phyloP scores from a whole-genome alignment of 30 jellyfish, hydroid and myxozoan species.

The Pseudorhiza aurosa region DNA sequence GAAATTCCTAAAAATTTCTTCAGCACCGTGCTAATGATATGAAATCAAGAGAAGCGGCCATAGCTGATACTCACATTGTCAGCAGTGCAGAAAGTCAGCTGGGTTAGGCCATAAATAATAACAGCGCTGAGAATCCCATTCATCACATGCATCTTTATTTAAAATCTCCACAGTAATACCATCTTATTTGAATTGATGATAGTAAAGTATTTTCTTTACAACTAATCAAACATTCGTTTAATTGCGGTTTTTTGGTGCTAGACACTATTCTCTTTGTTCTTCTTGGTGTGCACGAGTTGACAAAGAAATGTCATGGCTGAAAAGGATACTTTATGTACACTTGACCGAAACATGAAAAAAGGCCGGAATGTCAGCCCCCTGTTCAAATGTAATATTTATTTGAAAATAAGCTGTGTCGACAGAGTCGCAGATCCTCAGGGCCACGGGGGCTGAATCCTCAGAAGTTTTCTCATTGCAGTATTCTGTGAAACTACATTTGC shows the following conservation, averaged over 20 bases:
- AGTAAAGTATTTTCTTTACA: neutral
- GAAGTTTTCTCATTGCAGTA: too few relatives aligned
- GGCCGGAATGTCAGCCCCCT: too few relatives aligned
- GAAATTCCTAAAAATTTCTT: too few relatives aligned
- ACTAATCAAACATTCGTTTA: neutral
- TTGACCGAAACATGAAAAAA: too few relatives aligned
- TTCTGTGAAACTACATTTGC: too few relatives aligned
- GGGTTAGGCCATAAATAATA: neutral
- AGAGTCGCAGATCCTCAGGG: too few relatives aligned
- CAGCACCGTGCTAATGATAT: too few relatives aligned
- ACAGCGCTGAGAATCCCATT: neutral
- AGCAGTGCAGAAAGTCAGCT: conserved; percentile 6
- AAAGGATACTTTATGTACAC: too few relatives aligned
- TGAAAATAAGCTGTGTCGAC: too few relatives aligned
- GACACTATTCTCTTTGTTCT: neutral
- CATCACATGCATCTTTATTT: neutral
- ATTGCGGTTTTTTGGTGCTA: neutral
- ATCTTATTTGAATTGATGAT: neutral
- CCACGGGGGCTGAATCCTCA: too few relatives aligned
- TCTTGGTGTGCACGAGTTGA: neutral
- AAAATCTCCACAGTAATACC: neutral
- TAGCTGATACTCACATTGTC: neutral
- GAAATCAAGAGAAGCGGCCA: too few relatives aligned
- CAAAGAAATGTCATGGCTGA: neutral
- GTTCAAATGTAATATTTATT: too few relatives aligned